phyloP scores from a whole-genome alignment of 2,797 vertebrate species.

The Tiaroga cobitis region DNA sequence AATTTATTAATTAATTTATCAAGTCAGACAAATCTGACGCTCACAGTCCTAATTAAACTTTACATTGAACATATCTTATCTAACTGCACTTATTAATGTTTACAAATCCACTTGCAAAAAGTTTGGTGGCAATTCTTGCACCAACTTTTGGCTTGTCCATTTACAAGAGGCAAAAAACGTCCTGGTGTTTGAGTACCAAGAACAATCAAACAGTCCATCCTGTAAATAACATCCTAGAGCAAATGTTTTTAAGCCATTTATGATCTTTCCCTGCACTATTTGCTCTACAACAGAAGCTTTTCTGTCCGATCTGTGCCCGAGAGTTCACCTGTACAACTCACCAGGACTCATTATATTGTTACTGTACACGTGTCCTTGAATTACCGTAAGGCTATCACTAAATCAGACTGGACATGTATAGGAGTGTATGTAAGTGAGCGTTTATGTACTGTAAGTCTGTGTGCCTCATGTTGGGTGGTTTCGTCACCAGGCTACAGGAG shows the following conservation, averaged over 20 bases:
- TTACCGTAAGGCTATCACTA: conserved; percentile 17
- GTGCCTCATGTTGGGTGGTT: neutral
- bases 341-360: neutral
- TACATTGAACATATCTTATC: neutral
- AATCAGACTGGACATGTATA: conserved; percentile 22
- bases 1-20: conserved; percentile 7
- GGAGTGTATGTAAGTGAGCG: neutral
- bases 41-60: neutral
- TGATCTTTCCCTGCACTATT: neutral
- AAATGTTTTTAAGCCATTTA: neutral
- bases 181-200: neutral
- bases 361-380: conserved; percentile 9
- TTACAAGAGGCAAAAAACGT: neutral
- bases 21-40: neutral
- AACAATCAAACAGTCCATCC: neutral
- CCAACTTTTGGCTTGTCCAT: neutral
- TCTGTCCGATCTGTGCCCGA: neutral
- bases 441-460: conserved; percentile 6
- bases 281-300: neutral
- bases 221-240: neutral
- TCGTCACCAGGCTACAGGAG: conserved; percentile 90
- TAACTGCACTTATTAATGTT: conserved; percentile 15
- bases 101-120: conserved; percentile 12
- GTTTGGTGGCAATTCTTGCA: neutral
- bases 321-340: neutral